Percentiles rank a stretch among this genome's conserved stretches.
These are phyloP conservation scores for Paragorgia papillata DNA, from an alignment of 92 coral and sea anemone species.

Conservation along the genomic window DNA sequence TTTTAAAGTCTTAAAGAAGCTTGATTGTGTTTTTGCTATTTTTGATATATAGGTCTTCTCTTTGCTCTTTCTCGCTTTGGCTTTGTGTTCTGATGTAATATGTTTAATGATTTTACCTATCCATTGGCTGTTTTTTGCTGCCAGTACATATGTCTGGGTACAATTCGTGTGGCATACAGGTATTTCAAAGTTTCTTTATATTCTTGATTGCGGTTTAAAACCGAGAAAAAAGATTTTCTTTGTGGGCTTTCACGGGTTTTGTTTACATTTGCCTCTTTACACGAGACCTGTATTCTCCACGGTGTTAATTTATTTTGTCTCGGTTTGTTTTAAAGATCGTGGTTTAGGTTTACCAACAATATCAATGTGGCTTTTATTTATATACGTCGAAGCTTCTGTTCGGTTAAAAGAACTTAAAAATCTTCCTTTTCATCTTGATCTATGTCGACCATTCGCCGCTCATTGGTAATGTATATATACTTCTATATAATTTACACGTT, in stretches of 20 bases:
- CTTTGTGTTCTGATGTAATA: constrained; percentile 92
- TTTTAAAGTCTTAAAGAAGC: background rate
- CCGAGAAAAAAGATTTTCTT: background rate
- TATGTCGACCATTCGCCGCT: constrained; percentile 99
- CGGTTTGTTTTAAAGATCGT: constrained; percentile 72
- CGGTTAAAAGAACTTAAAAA: constrained; percentile 93
- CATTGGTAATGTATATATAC: constrained; percentile 82
- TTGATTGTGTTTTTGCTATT: constrained; percentile 3
- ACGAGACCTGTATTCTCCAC: background rate
- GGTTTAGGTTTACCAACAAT: constrained; percentile 95
- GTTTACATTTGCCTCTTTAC: background rate
- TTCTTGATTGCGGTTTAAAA: constrained; percentile 13
- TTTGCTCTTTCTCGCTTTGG: constrained; percentile 86
- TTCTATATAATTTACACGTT: background rate
- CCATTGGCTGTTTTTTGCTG: constrained; percentile 99
- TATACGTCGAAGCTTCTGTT: constrained; percentile 95
- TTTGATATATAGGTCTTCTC: constrained; percentile 80
- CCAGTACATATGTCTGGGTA: constrained; percentile 99
- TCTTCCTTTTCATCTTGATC: constrained; percentile 93
- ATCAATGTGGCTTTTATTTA: constrained; percentile 93
- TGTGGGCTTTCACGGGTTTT: constrained; percentile 24
- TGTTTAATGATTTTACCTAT: constrained; percentile 92
- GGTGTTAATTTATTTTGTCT: background rate
- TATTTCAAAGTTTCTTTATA: constrained; percentile 11
- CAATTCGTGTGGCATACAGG: constrained; percentile 99